Evolutionary conservation across 2,888 invertebrate genomes (phyloP).

Genomic region (Idaea biselata): DNA sequence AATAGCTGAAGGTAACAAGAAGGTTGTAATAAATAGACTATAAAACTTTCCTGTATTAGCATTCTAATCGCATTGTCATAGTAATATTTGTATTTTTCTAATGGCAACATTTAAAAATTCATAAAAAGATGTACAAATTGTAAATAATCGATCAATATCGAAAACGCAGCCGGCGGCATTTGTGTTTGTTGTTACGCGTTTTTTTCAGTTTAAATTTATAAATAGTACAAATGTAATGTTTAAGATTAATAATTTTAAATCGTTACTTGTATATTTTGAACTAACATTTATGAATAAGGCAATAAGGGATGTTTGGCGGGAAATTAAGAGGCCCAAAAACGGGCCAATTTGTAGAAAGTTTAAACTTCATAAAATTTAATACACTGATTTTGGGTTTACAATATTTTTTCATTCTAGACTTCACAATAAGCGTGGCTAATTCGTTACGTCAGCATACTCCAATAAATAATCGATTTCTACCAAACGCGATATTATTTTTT

Average conservation of each 20-base stretch:
- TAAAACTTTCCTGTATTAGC: background rate
- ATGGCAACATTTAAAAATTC: slow-evolving; percentile 4
- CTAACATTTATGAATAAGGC: background rate
- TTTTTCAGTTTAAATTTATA: slow-evolving; percentile 61
- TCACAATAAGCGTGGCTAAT: too few relatives aligned
- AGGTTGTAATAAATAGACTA: background rate
- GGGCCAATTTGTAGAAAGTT: too few relatives aligned
- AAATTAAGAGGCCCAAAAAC: too few relatives aligned
- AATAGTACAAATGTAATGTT: slow-evolving; percentile 74
- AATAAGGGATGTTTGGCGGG: too few relatives aligned
- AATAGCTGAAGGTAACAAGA: too few relatives aligned
- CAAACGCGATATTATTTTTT: too few relatives aligned
- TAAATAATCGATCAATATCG: slow-evolving; percentile 53
- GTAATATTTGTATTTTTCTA: slow-evolving; percentile 6
- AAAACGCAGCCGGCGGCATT: slow-evolving; percentile 41
- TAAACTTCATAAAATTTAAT: too few relatives aligned
- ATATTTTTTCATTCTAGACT: too few relatives aligned
- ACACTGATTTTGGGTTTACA: too few relatives aligned
- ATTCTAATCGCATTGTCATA: slow-evolving; percentile 1
- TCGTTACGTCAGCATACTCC: too few relatives aligned
- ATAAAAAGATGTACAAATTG: slow-evolving; percentile 48
- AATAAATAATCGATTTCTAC: too few relatives aligned
- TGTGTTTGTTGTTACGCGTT: slow-evolving; percentile 44
- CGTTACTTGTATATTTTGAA: slow-evolving; percentile 28
- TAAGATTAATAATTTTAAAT: slow-evolving; percentile 51